These are phyloP conservation scores for Clarias pachynema DNA, from an alignment of 2,797 vertebrate genomes.

Conservation along the genomic window DNA sequence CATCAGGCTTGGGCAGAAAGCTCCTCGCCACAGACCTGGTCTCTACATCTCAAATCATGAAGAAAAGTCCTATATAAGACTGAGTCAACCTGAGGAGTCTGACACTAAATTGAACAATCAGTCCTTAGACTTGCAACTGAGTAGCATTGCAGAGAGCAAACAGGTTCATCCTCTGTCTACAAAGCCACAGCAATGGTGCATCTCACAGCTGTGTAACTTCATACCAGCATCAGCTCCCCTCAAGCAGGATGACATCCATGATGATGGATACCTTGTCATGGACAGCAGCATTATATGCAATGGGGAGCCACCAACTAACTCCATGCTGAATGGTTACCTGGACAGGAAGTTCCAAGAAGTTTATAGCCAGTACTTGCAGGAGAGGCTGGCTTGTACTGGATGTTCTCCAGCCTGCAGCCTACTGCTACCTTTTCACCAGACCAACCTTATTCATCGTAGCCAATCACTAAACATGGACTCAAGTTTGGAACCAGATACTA, in stretches of 20 bases:
- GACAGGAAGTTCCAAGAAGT: conserved; percentile 86
- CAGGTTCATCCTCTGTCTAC: not conserved
- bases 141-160: conserved; percentile 49
- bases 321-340: conserved; percentile 82
- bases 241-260: conserved; percentile 40
- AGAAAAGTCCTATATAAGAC: not conserved
- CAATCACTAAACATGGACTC: conserved; percentile 48
- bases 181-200: not conserved
- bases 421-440: conserved; percentile 62
- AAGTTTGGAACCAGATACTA: conserved; percentile 50
- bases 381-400: conserved; percentile 78
- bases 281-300: conserved; percentile 69
- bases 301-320: conserved; percentile 83
- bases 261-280: conserved; percentile 53
- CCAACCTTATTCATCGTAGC: conserved; percentile 44
- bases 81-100: conserved; percentile 56
- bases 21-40: not conserved
- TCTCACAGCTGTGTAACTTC: not conserved
- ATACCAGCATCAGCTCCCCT: conserved; percentile 16
- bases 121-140: conserved; percentile 70
- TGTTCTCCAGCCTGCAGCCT: conserved; percentile 67
- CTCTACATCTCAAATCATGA: not conserved
- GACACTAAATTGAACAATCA: conserved; percentile 60
- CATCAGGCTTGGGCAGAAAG: not conserved
- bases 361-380: conserved; percentile 87